Evolutionary conservation across 2,797 vertebrate species (phyloP), one percentile per base, ranked within the genome.

Genomic region (Hippocampus kuda): DNA sequence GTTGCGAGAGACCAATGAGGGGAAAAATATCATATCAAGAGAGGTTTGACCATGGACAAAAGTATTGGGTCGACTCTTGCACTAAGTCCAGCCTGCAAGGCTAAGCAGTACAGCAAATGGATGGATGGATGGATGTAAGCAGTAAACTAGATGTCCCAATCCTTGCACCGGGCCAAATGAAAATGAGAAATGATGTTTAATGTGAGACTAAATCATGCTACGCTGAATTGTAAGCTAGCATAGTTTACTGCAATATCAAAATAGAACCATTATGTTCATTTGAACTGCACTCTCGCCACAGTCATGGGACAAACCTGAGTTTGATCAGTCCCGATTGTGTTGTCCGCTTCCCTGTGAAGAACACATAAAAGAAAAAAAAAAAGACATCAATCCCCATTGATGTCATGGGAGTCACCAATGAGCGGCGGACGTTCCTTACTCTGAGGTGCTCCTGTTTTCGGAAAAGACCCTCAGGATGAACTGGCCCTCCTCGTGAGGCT

Each of bases 401-500:
- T 57, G 22, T 24, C n/a, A 27, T 48, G 16, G 24, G 10, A 9
- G n/a, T 48, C 15, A 26, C 44, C 44, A 18, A 20, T 13, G 7
- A 65, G 9, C 0, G 13, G 8, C 15, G 26, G 5, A 1, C 1
- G 7, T 42, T 38, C 34, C 94, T 97, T 89, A 99, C 97, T 98
- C 95, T 2, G 97, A 98, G 10, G 90, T 89, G 83, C 90, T 98
- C 79, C 85, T 91, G 87, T 97, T 98, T 85, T 99, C 97, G 1
- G 97, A 97, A 89, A 99, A 99, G 80, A 99, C 96, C 75, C 97
- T 91, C 69, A 99, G 93, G 74, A 99, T 93, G 85, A 98, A 99
- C 66, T 99, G 95, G 65, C 94, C 94, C 70, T 99, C 97, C 65
- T 95, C 88, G 69, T 99, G 92, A 18, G 93, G 89, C 27, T 99